Base-by-base conservation (phyloP, 2,797 vertebrate genomes). In the Micromesistius poutassou region DNA sequence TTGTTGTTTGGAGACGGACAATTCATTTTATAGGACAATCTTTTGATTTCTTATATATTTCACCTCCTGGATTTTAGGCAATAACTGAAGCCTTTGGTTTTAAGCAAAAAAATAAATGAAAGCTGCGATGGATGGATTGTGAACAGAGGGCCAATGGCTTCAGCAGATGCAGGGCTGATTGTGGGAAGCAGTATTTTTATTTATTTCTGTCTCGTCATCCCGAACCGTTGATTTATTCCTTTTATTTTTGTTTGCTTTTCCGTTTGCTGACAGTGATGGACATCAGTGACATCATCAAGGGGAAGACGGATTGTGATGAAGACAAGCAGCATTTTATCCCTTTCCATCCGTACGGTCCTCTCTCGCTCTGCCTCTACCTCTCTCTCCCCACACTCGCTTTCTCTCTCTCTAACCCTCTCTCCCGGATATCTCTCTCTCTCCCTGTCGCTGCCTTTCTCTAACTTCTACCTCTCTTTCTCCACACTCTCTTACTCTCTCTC, bases 281-380 rank as follows among this genome's bases (percentile, higher is more conserved):
- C 91, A 99, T 99, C 88, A 98, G 95, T 74, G 97, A 99, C 84
- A 92, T 98, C 82, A 95, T 99, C 92, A 99, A 98, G 93, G 97
- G 98, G 82, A 99, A 99, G 93, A 82, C 91, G 4, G 97, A 99
- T 87, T 95, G 96, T 8, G 96, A 99, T 28, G 98, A 99, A 87
- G 97, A 99, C 78, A 99, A 99, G 87, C 97, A 99, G 85, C 94
- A 95, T 87, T 99, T 99, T 91, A 98, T 99, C 84, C 98, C 98
- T 5, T 99, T 99, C 83, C 95, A 96, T 31, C 98, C 97, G 98
- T 99, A 95, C 95, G 96, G 76, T 87, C 88, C 31, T 38, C 28
- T 30, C 30, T 38, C 30, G 30, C 73, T 71, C 33, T 76, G 6
- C 33, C n/a, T 28, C n/a, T 66, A 0, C 2, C 62, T 68, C 62